phyloP scores from a whole-genome alignment of 2,797 vertebrate species.

The Limosa lapponica region DNA sequence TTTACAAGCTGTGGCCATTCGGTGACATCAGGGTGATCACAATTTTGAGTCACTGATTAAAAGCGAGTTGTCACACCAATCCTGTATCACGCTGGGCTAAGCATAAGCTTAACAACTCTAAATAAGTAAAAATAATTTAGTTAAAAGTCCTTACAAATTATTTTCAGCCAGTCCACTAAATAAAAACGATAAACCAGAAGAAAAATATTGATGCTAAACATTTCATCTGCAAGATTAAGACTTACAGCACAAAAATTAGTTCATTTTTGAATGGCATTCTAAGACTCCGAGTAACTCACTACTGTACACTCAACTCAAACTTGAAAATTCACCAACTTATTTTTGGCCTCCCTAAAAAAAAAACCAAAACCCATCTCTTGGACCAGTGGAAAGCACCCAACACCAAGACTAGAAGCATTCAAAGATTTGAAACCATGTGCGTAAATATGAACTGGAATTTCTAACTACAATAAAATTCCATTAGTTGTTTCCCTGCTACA shows the following conservation, averaged over 20 bases:
- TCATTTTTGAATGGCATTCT: neutral
- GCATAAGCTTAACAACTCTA: slow-evolving; percentile 79
- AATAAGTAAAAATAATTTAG: slow-evolving; percentile 75
- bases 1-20: slow-evolving; percentile 87
- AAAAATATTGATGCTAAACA: neutral
- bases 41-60: slow-evolving; percentile 82
- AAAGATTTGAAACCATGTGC: neutral
- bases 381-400: neutral
- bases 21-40: slow-evolving; percentile 85
- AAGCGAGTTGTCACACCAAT: slow-evolving; percentile 75
- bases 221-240: neutral
- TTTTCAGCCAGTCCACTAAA: slow-evolving; percentile 34
- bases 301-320: neutral
- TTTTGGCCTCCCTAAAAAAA: neutral
- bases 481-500: neutral
- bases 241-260: neutral
- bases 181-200: neutral
- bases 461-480: neutral
- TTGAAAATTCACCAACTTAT: neutral
- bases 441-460: neutral
- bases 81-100: slow-evolving; percentile 75
- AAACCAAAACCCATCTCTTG: neutral
- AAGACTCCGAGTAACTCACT: neutral
- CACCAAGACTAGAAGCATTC: neutral
- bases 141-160: slow-evolving; percentile 63